phyloP scores from a whole-genome alignment of 2,113 vertebrate genomes.

The Sus scrofa region DNA sequence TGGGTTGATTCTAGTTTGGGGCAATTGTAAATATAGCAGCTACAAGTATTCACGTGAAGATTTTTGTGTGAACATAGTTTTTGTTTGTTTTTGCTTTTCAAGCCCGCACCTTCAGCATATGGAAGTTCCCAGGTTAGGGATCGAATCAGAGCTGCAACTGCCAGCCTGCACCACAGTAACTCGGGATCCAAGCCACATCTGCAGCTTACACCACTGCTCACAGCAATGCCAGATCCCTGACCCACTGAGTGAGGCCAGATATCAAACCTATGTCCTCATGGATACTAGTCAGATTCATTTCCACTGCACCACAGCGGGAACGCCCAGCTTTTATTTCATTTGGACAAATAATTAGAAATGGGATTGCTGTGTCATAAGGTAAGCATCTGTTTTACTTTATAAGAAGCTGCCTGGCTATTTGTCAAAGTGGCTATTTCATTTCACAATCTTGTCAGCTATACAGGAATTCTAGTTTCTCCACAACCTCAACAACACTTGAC shows the following conservation, averaged over 20 bases:
- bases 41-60: not conserved
- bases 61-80: not conserved
- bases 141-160: too few species aligned
- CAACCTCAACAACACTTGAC: not conserved
- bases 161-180: too few species aligned
- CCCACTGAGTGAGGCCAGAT: too few species aligned
- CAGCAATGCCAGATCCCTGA: too few species aligned
- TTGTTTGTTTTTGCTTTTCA: not conserved
- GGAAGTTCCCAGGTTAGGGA: too few species aligned
- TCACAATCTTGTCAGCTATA: not conserved
- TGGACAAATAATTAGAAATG: not conserved
- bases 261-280: too few species aligned
- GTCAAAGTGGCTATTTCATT: not conserved
- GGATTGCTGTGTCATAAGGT: not conserved
- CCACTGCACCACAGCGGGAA: too few species aligned
- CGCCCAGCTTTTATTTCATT: conserved; percentile 51
- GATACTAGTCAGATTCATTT: too few species aligned
- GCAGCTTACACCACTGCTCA: too few species aligned
- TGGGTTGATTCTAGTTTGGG: not conserved
- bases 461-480: not conserved
- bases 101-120: too few species aligned
- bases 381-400: not conserved
- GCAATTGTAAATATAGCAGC: not conserved
- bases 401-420: not conserved
- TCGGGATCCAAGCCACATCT: too few species aligned